Evolutionary conservation across 2,113 vertebrate genomes (phyloP).

Genomic region (Amblyornis subalaris): DNA sequence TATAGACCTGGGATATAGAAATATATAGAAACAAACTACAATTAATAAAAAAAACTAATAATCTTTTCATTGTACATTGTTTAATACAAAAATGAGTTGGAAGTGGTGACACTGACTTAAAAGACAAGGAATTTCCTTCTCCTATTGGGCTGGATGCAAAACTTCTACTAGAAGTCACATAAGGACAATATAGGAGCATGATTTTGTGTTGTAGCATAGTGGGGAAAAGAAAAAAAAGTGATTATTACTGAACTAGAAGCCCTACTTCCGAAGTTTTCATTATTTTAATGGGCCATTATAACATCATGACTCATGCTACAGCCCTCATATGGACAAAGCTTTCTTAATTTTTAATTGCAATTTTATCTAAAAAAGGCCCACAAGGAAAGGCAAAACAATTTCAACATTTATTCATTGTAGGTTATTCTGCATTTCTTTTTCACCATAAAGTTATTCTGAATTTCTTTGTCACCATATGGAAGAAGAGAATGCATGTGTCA

Average conservation of each 20-base stretch:
- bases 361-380: neutral
- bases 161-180: neutral
- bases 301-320: neutral
- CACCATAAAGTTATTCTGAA: neutral
- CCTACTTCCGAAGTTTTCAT: neutral
- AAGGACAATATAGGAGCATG: neutral
- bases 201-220: neutral
- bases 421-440: neutral
- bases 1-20: neutral
- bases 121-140: neutral
- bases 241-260: neutral
- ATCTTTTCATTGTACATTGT: neutral
- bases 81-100: neutral
- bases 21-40: neutral
- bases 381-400: neutral
- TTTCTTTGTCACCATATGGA: neutral
- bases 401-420: neutral
- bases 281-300: neutral
- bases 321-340: neutral
- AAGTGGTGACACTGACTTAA: neutral
- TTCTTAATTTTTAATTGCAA: neutral
- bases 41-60: neutral
- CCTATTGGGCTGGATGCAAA: neutral
- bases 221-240: neutral
- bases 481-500: neutral